Percentiles rank a stretch among this genome's conserved stretches.
Conservation (phyloP, 2,888 invertebrate species). For the Helobdella robusta region DNA sequence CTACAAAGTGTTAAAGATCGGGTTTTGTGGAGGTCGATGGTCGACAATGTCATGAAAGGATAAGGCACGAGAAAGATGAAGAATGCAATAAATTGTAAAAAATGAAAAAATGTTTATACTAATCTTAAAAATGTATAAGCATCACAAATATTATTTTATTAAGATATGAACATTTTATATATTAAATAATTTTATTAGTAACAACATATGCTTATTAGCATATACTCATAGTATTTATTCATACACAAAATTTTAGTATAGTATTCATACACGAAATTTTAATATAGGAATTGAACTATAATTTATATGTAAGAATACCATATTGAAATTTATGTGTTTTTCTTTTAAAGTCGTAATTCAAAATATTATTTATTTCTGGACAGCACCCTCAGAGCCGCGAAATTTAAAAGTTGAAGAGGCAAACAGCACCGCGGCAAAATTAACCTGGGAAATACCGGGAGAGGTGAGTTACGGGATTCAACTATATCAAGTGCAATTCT, state of each 20-base stretch:
- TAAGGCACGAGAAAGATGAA: neutral
- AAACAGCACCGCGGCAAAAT: neutral
- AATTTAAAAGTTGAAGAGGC: neutral
- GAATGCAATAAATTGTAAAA: neutral
- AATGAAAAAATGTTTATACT: too few species aligned
- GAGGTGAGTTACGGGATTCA: neutral
- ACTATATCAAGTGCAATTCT: slow-evolving; percentile 18
- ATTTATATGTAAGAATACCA: neutral
- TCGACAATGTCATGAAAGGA: too few species aligned
- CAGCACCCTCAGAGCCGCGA: slow-evolving; percentile 17
- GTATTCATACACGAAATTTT: neutral
- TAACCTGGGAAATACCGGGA: slow-evolving; percentile 18
- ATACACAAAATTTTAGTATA: neutral
- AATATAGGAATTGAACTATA: neutral
- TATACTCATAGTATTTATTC: too few species aligned
- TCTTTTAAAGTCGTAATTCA: neutral
- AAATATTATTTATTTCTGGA: neutral
- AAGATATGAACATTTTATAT: too few species aligned
- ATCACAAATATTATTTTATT: too few species aligned
- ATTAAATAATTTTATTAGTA: too few species aligned
- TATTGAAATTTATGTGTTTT: neutral
- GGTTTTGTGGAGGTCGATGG: too few species aligned
- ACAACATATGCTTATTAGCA: too few species aligned
- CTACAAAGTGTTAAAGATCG: too few species aligned
- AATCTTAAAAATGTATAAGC: too few species aligned